Percentiles rank a stretch among this genome's conserved stretches.
Conservation (phyloP, 2,888 invertebrate genomes). For the Pherbina coryleti region DNA sequence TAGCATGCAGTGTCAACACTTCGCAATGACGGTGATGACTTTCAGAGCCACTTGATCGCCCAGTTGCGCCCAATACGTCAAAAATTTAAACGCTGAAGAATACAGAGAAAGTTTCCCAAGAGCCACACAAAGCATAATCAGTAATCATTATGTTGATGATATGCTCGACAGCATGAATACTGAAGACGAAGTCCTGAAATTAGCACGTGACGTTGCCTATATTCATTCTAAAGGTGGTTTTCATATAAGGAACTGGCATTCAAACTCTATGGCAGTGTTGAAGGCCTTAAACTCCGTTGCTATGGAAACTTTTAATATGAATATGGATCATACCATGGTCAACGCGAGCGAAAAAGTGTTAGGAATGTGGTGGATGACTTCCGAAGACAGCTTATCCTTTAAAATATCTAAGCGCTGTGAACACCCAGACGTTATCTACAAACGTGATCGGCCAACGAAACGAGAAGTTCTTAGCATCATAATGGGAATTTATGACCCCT, state of each 20-base stretch:
- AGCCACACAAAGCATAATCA: too few species aligned
- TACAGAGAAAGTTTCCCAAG: neutral
- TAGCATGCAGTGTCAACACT: neutral
- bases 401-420: too few species aligned
- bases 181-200: slow-evolving; percentile 47
- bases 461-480: too few species aligned
- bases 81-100: neutral
- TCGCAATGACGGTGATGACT: neutral
- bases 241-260: slow-evolving; percentile 50
- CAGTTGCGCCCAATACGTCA: neutral
- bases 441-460: too few species aligned
- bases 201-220: slow-evolving; percentile 41
- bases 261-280: too few species aligned
- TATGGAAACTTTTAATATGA: too few species aligned
- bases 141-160: slow-evolving; percentile 55
- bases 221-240: slow-evolving; percentile 44
- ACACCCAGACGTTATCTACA: too few species aligned
- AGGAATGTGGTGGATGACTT: neutral
- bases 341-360: slow-evolving; percentile 28
- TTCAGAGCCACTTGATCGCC: neutral
- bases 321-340: too few species aligned
- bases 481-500: too few species aligned
- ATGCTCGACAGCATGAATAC: slow-evolving; percentile 50
- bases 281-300: too few species aligned
- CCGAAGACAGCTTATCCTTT: too few species aligned